Evolutionary conservation across 2,113 vertebrate species (phyloP).

Genomic region (Pelobates fuscus): DNA sequence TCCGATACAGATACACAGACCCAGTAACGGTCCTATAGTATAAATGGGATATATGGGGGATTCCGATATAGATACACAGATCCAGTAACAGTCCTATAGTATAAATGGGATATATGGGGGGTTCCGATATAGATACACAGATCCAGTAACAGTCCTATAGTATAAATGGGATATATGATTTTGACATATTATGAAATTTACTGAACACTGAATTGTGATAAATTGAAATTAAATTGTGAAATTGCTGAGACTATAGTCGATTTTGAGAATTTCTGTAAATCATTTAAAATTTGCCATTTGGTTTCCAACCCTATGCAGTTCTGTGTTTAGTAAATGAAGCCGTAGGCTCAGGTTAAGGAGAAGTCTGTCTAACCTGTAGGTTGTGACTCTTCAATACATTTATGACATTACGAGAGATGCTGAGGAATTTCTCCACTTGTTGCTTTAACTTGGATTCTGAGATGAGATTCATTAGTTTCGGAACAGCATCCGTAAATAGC

Average conservation of each 20-base stretch:
- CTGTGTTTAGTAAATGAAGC: no score
- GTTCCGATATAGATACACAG: background rate
- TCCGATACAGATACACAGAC: background rate
- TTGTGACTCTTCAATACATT: conserved; percentile 17
- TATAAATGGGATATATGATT: conserved; percentile 4
- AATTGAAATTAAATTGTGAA: no score
- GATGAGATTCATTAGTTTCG: background rate
- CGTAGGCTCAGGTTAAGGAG: no score
- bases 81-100: no score
- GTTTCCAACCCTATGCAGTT: no score
- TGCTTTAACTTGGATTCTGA: conserved; percentile 1
- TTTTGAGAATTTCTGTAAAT: no score
- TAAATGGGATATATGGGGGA: background rate
- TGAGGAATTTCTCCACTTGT: conserved; percentile 8
- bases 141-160: background rate
- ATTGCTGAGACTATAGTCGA: no score
- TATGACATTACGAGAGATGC: conserved; percentile 6
- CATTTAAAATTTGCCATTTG: no score
- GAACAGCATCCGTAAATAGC: conserved; percentile 7
- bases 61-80: background rate
- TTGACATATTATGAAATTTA: no score
- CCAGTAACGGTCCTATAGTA: background rate
- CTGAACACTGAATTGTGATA: no score
- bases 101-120: no score
- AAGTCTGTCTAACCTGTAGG: conserved; percentile 9